Base-by-base conservation (phyloP, 2,888 invertebrate genomes). In the Dynastes hyllus region DNA sequence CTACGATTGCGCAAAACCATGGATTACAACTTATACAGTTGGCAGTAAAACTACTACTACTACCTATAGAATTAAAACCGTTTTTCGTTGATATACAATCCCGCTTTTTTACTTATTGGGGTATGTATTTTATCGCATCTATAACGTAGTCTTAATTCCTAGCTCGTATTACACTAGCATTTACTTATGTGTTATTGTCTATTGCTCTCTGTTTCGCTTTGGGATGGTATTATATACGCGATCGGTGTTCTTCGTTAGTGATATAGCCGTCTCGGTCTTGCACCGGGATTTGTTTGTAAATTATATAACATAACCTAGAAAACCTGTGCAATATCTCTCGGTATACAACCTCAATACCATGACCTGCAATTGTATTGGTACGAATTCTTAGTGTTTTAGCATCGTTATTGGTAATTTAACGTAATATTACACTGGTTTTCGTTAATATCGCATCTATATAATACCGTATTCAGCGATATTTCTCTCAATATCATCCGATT, bases 1-100 rank as follows among this genome's bases (percentile, higher is more conserved):
- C 61, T 75, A 75, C 73, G 73, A 61, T 75, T 75, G 73, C 73
- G 73, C 73, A 61, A 75, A 75, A 75, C 73, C 61, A 75, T 75
- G 73, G 73, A 75, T 75, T 75, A 61, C 73, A 75, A 75, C 45
- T 75, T 75, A 75, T 27, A 75, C 73, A 61, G 73, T 75, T 75
- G 73, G 73, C 73, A 75, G 73, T 61, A 75, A 75, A 69, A 69
- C 69, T 69, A 69, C 69, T 69, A 69, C 69, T 69, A 51, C 69
- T 51, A 66, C 66, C 40, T 66, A 69, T 51, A 69, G 27, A 67
- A 69, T 63, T 63, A 69, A 50, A 51, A 69, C 29, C 51, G 69
- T 69, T 69, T 69, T 67, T 69, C 9, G 9, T 69, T 50, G 50
- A 69, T 27, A 51, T 51, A 13, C 45, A 51, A 51, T 63, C 69